Conservation (phyloP, 2,797 vertebrate genomes). For the Anniella stebbinsi region DNA sequence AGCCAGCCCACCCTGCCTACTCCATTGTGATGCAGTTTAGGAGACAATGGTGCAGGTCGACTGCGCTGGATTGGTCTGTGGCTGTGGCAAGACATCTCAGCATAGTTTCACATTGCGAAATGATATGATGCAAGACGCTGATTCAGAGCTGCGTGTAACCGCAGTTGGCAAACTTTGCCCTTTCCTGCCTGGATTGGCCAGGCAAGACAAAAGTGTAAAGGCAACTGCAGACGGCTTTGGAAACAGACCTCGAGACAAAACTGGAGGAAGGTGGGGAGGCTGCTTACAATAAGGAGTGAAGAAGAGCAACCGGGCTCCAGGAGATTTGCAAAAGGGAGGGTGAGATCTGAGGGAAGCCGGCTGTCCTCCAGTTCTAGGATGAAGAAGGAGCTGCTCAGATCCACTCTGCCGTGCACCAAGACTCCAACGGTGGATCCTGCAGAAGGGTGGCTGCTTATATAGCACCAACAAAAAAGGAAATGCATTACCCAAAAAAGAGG, state of each 20-base stretch:
- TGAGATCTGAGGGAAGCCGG: neutral
- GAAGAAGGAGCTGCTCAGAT: neutral
- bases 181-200: constrained; percentile 6
- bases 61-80: neutral
- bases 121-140: constrained; percentile 19
- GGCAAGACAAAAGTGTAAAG: neutral
- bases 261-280: neutral
- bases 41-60: neutral
- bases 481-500: neutral
- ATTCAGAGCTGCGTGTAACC: constrained; percentile 38
- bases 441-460: neutral
- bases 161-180: constrained; percentile 27
- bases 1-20: neutral
- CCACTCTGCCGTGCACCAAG: neutral
- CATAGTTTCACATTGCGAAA: constrained; percentile 20
- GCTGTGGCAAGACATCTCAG: constrained; percentile 16
- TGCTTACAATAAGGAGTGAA: neutral
- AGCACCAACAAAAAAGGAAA: neutral
- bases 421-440: neutral
- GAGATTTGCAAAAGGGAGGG: neutral
- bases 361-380: neutral
- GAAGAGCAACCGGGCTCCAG: neutral
- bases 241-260: neutral
- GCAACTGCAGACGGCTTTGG: neutral
- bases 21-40: neutral